Base-by-base conservation (phyloP, 2,888 invertebrate genomes). In the Fragum sueziense region DNA sequence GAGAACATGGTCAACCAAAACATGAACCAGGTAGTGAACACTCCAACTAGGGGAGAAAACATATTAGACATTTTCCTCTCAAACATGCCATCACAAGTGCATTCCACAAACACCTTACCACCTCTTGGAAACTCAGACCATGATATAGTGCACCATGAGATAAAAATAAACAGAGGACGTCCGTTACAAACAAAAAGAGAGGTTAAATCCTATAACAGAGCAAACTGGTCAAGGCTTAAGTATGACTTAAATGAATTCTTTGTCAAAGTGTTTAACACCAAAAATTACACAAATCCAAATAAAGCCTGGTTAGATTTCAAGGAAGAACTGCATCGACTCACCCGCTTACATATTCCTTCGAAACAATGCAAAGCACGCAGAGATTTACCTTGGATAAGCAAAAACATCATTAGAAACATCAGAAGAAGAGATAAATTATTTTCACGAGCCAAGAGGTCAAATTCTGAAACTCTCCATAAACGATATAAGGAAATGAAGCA, bases 1-100 rank as follows among this genome's bases (percentile, higher is more conserved):
- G n/a, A n/a, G n/a, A n/a, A n/a, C n/a, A n/a, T 9, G 27, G 59
- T 11, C 29, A 34, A 1, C 34, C 34, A 33, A 65, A 72, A n/a
- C n/a, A n/a, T 33, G 70, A 70, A 37, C 37, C 74, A 74, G 41
- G 41, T 74, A 29, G 67, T 67, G 20, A 74, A 54, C n/a, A 7
- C 7, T n/a, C 67, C 54, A 0, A 74, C 74, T 6, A 54, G 74
- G 22, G 34, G 37, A 14, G 31, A 73, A 9, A 73, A 62, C 47
- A 47, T 47, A 47, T 6, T 47, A 6, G 47, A 47, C 47, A 17
- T 47, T 1, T 47, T 47, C n/a, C 25, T 67, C n/a, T n/a, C n/a
- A n/a, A n/a, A n/a, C n/a, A n/a, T n/a, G n/a, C n/a, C n/a, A n/a
- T n/a, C n/a, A n/a, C 22, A 67, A 34, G 14, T 37, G 41, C 22